Evolutionary conservation across 2,888 invertebrate genomes (phyloP), one percentile per base, ranked within the genome.

Genomic region (Hyposoter didymator): DNA sequence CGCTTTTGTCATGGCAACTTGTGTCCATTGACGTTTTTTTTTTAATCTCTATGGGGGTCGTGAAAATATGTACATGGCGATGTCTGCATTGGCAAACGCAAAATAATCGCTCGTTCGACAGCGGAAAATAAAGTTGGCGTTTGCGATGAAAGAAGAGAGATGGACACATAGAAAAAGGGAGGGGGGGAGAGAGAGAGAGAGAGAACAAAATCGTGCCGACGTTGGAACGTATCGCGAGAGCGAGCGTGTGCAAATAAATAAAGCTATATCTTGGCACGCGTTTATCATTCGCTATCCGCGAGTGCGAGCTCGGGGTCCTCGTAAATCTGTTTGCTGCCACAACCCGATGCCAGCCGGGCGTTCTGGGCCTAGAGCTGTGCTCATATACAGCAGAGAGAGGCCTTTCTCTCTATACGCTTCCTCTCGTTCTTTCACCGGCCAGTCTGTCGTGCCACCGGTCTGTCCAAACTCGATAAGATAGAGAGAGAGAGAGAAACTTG

Each of bases 241-340:
- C 94, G 94, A 94, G 94, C 94, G 94, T 47, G 94, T 94, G 95
- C 95, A 95, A 95, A 95, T 95, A 95, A 95, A 95, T 95, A 95
- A 95, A 95, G 95, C 94, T 95, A 95, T 95, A 95, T 95, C 95
- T 95, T 94, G 94, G 94, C 94, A 93, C 94, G 94, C 94, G 95
- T 95, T 95, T 95, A 95, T 95, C 95, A 95, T 95, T 94, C 93
- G 94, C 94, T 95, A 95, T 95, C 94, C 94, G 74, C 74, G 94
- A 94, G 94, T 95, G 84, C 28, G 94, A 93, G 94, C 94, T 45
- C 75, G 73, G 52, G 94, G 94, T 94, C 94, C 94, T 94, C 94
- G 94, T 95, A 95, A 95, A 94, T 94, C 94, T 94, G 94, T 93
- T 93, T 91, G 92, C 88, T 90, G 90, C 91, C 89, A 89, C 88